Evolutionary conservation across 92 coral and sea anemone species (phyloP).

Genomic region (Phenganax marumi): DNA sequence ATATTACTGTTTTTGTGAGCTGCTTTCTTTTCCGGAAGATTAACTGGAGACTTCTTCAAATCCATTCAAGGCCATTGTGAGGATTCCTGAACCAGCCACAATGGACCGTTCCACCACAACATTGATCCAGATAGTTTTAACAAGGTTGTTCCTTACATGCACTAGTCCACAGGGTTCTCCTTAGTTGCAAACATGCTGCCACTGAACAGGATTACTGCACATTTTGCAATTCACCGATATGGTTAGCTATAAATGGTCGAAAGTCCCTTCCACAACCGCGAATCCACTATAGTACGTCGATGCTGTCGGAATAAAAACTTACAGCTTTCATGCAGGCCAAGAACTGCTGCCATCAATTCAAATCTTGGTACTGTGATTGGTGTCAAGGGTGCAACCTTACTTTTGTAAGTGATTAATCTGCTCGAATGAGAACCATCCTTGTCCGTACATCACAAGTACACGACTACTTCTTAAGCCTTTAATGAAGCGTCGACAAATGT

Average conservation of each 20-base stretch:
- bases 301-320: too few species aligned
- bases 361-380: too few species aligned
- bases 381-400: conserved; percentile 46
- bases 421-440: conserved; percentile 44
- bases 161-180: conserved; percentile 57
- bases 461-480: conserved; percentile 52
- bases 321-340: conserved; percentile 7
- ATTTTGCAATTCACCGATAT: conserved; percentile 59
- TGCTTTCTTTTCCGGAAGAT: background rate
- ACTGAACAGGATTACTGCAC: conserved; percentile 48
- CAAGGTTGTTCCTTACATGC: conserved; percentile 39
- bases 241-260: conserved; percentile 55
- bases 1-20: background rate
- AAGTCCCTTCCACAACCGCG: conserved; percentile 48
- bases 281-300: conserved; percentile 53
- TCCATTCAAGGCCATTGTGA: conserved; percentile 38
- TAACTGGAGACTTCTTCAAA: background rate
- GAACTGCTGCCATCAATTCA: too few species aligned
- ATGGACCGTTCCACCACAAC: conserved; percentile 55
- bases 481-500: conserved; percentile 7
- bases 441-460: conserved; percentile 44
- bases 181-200: conserved; percentile 62
- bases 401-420: conserved; percentile 9
- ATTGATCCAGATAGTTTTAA: conserved; percentile 28
- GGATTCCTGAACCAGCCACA: conserved; percentile 34